Evolutionary conservation across 2,113 vertebrate species (phyloP), one percentile per base, ranked within the genome.

Genomic region (Myiagra hebetior): DNA sequence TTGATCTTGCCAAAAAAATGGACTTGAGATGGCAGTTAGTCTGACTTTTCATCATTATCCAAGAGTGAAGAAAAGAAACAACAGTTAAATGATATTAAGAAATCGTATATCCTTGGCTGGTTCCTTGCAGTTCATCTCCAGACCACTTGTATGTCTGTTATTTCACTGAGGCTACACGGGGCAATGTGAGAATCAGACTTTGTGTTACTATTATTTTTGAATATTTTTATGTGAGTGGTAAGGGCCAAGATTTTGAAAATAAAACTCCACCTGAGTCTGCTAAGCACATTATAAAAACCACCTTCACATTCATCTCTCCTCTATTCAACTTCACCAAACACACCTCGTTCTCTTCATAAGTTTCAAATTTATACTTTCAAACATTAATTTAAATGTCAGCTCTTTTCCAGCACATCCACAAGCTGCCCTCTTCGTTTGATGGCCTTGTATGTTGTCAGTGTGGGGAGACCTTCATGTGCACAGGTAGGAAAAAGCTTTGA

Each of bases 41-140:
- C 55, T 83, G 68, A 50, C 56, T 74, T 96, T 81, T 92, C 64
- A 93, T 57, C n/a, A 35, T 88, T 94, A 81, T 84, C 55, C 72
- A 92, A 60, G 22, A 92, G 4, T 33, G 9, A 60, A 79, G 74
- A 89, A 84, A 85, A 42, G 15, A 62, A 79, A 57, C 14, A 78
- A 86, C 20, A 76, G 53, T 86, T 93, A 91, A 96, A 91, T 49
- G 21, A 90, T 74, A 91, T 33, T 88, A 93, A 93, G 67, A 85
- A 94, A 80, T 80, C 3, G 70, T 81, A 77, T 59, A 74, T 70
- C 75, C 35, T 74, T 96, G 87, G 78, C 85, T 74, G 15, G 16
- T 79, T 95, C 42, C 57, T 90, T 76, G 30, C 6, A 16, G 62
- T 90, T 96, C 85, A 77, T 90, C 91, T 97, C 91, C 90, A 96